These are phyloP conservation scores for Patiria pectinifera DNA, from an alignment of 53 echinoderm and acorn worm species.

Conservation along the genomic window DNA sequence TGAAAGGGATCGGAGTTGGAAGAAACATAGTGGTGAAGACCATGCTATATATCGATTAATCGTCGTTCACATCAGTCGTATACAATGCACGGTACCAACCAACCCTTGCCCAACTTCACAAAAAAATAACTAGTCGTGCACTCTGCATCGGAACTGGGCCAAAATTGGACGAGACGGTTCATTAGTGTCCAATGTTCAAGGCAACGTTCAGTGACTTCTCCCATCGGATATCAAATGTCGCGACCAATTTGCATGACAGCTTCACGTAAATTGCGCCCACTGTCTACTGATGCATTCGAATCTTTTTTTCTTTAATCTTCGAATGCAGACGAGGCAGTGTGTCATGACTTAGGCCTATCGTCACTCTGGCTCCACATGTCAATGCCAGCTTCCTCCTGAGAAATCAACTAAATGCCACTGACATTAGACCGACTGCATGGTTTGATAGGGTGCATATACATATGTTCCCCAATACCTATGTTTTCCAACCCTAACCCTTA, in stretches of 20 bases:
- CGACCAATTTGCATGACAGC: background rate
- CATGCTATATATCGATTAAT: too few species aligned
- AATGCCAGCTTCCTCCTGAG: background rate
- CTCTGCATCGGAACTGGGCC: background rate
- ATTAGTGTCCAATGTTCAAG: background rate
- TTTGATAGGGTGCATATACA: background rate
- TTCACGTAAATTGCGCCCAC: background rate
- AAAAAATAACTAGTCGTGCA: background rate
- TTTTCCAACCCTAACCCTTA: too few species aligned
- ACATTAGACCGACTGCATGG: background rate
- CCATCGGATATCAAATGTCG: conserved; percentile 6
- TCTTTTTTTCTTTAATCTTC: background rate
- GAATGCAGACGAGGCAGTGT: background rate
- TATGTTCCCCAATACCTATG: too few species aligned
- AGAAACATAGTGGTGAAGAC: too few species aligned
- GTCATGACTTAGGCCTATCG: background rate
- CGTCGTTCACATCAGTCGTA: too few species aligned
- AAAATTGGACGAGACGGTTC: background rate
- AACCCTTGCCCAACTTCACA: background rate
- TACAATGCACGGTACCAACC: background rate
- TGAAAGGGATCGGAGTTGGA: too few species aligned
- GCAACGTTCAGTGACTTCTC: background rate
- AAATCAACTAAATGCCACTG: background rate
- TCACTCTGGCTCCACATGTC: background rate
- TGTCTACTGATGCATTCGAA: background rate